Base-by-base conservation (phyloP, 2,113 vertebrate species). In the Rhinoderma darwinii region DNA sequence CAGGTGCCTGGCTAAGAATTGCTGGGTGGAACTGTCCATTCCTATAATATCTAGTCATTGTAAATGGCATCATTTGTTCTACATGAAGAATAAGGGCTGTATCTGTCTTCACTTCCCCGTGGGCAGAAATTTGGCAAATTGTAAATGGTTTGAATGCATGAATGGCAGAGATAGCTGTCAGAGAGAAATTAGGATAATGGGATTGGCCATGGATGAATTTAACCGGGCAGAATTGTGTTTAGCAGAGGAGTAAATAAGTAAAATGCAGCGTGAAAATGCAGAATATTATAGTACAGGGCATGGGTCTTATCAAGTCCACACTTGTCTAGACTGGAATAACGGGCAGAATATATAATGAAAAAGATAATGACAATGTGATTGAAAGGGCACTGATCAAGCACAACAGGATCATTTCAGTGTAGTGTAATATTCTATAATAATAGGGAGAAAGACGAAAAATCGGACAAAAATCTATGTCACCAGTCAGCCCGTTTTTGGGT, bases 51-150 rank as follows among this genome's bases (percentile, higher is more conserved):
- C 25, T 27, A 61, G 51, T 81, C 78, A 63, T 81, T 59, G 9
- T 81, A 61, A 81, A 56, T 61, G 56, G 37, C 25, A 81, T 81
- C 37, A 81, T 63, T 81, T 81, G 35, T 80, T 80, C 22, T 88
- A 81, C 43, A 4, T 7, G 14, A 8, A 39, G 5, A 70, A 27
- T 39, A 84, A 84, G 44, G 50, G 68, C 68, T 5, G 66, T 56
- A 56, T 41, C n/a, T 84, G 32, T 73, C 68, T 56, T 56, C 22
- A 15, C 25, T 56, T 56, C 47, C 41, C 82, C 35, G 66, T 74
- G 82, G 82, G 68, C 47, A 72, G 70, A 74, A 35, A 63, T 72
- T 56, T 84, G 82, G 82, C 47, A 84, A 54, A 43, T 41, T 84
- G 47, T 22, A 73, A 82, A 47, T 61, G 35, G 8, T 59, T 6